A percentile compares a stretch with the other conserved stretches of the same genome.
These are phyloP conservation scores for Monochamus saltuarius DNA, from an alignment of 1,140 invertebrate genomes.

Conservation along the genomic window DNA sequence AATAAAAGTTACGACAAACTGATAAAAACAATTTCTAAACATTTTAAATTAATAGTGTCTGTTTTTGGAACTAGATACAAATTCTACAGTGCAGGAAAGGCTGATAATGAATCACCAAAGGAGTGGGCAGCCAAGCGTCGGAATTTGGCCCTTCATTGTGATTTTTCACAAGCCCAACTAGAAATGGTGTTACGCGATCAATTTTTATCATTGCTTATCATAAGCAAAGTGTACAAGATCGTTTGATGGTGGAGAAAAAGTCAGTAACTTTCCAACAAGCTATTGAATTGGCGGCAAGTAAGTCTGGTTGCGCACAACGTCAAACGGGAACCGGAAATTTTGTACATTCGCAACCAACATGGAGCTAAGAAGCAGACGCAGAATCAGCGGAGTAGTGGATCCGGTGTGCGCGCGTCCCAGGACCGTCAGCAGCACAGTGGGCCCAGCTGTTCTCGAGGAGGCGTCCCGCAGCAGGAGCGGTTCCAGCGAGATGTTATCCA, in stretches of 20 bases:
- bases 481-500: too few species aligned
- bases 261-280: constrained; percentile 15
- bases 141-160: constrained; percentile 2
- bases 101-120: not conserved
- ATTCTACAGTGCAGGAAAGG: constrained; percentile 7
- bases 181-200: constrained; percentile 12
- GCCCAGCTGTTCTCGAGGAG: not conserved
- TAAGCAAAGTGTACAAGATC: constrained; percentile 15
- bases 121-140: not conserved
- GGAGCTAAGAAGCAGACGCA: too few species aligned
- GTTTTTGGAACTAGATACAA: constrained; percentile 10
- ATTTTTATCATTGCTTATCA: constrained; percentile 16
- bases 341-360: not conserved
- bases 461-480: too few species aligned
- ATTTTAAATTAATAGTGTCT: constrained; percentile 4
- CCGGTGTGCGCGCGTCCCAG: not conserved
- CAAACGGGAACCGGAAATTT: constrained; percentile 10
- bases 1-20: constrained; percentile 4
- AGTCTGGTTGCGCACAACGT: constrained; percentile 8
- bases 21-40: not conserved
- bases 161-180: not conserved
- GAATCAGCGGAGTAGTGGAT: not conserved
- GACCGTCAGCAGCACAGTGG: not conserved
- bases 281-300: constrained; percentile 12
- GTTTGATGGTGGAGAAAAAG: constrained; percentile 19